Evolutionary conservation across 2,797 vertebrate genomes (phyloP), one percentile per base, ranked within the genome.

Genomic region (Pelodytes ibericus): DNA sequence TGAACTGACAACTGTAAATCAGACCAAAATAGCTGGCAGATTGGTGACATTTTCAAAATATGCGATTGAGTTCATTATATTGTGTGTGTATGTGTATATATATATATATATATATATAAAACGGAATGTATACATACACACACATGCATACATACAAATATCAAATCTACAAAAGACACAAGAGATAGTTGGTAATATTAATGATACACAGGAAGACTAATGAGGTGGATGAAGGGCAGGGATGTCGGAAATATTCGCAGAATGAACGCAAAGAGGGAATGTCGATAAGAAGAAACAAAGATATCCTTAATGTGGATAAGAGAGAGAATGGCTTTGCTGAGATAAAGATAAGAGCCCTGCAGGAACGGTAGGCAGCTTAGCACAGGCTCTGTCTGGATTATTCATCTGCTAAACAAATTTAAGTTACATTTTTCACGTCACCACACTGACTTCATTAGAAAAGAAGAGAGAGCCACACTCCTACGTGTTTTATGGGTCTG

Each of bases 361-460:
- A 36, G 58, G 62, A 20, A 39, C 69, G 62, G 30, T 62, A 72
- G 15, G n/a, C 56, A 44, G 16, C 36, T 59, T 41, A 60, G 24
- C 13, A 18, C 44, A 30, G 49, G 27, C 39, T 60, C 36, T 58
- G 15, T 11, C 69, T 49, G 39, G 11, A 61, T 29, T 71, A 71
- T 71, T 71, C 39, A 49, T 72, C 57, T 49, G 41, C 26, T 61
- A 51, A 62, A 72, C 27, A 61, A 30, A 61, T 62, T 47, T 27
- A 31, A 49, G 26, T 61, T 60, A 47, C 13, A 61, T 47, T 72
- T 62, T 72, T 71, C n/a, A 44, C 11, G 24, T 60, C 33, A 59
- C n/a, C 56, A 29, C 57, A 72, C 51, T 51, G 41, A 31, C 39
- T 72, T 61, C 58, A 62, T 72, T 72, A 72, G 58, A 61, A 49